Evolutionary conservation across 2,888 invertebrate genomes (phyloP).

Genomic region (Agriopis marginaria): DNA sequence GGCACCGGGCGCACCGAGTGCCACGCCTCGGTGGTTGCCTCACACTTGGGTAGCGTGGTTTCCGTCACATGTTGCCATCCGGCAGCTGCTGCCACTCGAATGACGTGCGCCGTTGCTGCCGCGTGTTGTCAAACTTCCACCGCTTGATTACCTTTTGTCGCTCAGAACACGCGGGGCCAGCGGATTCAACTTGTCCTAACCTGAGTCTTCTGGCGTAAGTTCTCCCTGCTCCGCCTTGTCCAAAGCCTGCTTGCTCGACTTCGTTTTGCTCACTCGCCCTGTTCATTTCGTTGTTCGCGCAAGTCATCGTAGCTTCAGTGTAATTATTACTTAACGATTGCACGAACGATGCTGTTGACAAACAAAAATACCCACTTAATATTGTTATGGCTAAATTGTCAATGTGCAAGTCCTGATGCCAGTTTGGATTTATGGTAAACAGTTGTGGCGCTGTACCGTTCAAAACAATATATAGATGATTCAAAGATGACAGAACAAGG

Average conservation of each 20-base stretch:
- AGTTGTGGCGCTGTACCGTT: not conserved
- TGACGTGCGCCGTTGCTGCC: constrained; percentile 43
- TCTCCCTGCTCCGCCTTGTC: not conserved
- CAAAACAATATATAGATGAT: not conserved
- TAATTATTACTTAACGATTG: constrained; percentile 12
- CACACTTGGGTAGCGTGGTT: not conserved
- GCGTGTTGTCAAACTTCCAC: constrained; percentile 67
- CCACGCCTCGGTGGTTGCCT: not conserved
- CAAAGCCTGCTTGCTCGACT: not conserved
- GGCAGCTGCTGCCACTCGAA: constrained; percentile 24
- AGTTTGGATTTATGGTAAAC: not conserved
- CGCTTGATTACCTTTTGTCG: constrained; percentile 52
- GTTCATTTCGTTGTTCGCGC: constrained; percentile 20
- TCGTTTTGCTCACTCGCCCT: not conserved
- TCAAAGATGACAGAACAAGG: not conserved
- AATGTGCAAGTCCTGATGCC: no score
- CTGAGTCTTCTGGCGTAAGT: not conserved
- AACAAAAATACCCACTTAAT: constrained; percentile 1
- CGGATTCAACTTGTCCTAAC: not conserved
- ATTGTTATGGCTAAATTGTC: not conserved
- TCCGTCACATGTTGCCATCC: constrained; percentile 11
- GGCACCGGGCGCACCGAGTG: not conserved
- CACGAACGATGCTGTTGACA: constrained; percentile 23
- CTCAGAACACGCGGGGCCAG: not conserved
- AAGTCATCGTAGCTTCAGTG: constrained; percentile 51